Evolutionary conservation across 2,797 vertebrate genomes (phyloP).

Genomic region (Enteromius argenteus): DNA sequence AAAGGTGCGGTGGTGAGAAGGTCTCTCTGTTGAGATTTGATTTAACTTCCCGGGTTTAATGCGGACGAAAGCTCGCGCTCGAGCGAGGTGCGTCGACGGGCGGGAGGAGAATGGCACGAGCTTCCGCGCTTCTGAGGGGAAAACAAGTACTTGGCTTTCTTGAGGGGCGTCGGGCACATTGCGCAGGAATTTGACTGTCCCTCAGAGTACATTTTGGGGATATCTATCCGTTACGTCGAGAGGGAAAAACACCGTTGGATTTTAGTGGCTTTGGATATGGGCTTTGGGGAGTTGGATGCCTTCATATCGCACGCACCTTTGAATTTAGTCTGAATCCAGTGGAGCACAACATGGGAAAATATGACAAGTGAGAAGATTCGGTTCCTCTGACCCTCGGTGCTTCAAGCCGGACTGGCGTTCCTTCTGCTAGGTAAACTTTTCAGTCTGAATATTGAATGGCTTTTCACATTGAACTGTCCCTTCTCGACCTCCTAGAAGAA

Average conservation of each 20-base stretch:
- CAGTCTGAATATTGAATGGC: constrained; percentile 34
- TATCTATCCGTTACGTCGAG: constrained; percentile 37
- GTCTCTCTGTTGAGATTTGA: constrained; percentile 67
- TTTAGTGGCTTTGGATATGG: constrained; percentile 63
- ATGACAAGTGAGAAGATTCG: constrained; percentile 67
- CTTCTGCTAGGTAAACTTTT: constrained; percentile 71
- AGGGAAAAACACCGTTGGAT: constrained; percentile 53
- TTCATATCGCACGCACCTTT: constrained; percentile 56
- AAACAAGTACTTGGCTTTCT: constrained; percentile 65
- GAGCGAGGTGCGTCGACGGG: constrained; percentile 57
- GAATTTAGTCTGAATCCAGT: constrained; percentile 57
- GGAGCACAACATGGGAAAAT: constrained; percentile 67
- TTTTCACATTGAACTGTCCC: constrained; percentile 13
- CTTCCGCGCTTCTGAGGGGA: constrained; percentile 60
- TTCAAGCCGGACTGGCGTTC: constrained; percentile 68
- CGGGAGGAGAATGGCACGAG: constrained; percentile 61
- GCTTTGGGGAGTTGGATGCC: constrained; percentile 57
- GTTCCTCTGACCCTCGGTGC: constrained; percentile 65
- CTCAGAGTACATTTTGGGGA: constrained; percentile 51
- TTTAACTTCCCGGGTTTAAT: constrained; percentile 71
- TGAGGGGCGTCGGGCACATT: constrained; percentile 53
- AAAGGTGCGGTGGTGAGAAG: constrained; percentile 58
- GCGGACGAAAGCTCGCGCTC: constrained; percentile 68
- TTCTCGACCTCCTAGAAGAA: constrained; percentile 1
- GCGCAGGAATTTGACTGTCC: constrained; percentile 65